These are phyloP conservation scores for Typhlichthys eigenmanni DNA, from an alignment of 2,797 vertebrate species.

Conservation along the genomic window DNA sequence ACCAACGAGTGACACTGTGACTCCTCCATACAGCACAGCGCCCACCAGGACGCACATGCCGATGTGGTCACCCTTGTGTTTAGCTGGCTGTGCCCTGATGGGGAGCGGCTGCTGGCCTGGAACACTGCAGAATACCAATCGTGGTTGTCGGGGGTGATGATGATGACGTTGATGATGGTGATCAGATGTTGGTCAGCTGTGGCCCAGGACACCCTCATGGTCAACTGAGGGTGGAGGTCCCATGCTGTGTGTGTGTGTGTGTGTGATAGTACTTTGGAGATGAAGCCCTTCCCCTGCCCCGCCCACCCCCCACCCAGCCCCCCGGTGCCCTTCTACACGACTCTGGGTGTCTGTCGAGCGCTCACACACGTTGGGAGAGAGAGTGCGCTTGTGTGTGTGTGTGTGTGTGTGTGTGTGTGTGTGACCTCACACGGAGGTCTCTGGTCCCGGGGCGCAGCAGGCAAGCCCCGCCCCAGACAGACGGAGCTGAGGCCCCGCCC, in stretches of 20 bases:
- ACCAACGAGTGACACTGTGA: conserved; percentile 19
- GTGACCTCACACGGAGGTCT: conserved; percentile 84
- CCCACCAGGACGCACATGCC: conserved; percentile 25
- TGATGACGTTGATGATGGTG: no score
- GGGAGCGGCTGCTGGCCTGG: conserved; percentile 8
- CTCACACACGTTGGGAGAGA: conserved; percentile 1
- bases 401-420: conserved; percentile 9
- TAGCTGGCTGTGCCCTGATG: conserved; percentile 5
- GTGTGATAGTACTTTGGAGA: conserved; percentile 33
- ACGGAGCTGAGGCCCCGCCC: conserved; percentile 50
- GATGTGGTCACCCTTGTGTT: conserved; percentile 36
- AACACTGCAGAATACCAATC: conserved; percentile 28
- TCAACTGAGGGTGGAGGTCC: conserved; percentile 52
- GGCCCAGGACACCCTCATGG: conserved; percentile 64
- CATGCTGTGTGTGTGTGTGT: conserved; percentile 14
- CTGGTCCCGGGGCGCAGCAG: conserved; percentile 82
- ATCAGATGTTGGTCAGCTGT: conserved; percentile 27
- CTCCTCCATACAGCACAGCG: conserved; percentile 19
- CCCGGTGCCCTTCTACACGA: no score
- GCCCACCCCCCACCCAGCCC: conserved; percentile 9
- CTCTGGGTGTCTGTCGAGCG: neutral
- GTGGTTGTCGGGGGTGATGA: conserved; percentile 20
- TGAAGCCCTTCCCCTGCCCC: conserved; percentile 12
- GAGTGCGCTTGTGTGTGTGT: neutral
- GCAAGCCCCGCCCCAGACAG: conserved; percentile 74